Evolutionary conservation across 2,113 vertebrate species (phyloP).

Genomic region (Calidris pygmaea): DNA sequence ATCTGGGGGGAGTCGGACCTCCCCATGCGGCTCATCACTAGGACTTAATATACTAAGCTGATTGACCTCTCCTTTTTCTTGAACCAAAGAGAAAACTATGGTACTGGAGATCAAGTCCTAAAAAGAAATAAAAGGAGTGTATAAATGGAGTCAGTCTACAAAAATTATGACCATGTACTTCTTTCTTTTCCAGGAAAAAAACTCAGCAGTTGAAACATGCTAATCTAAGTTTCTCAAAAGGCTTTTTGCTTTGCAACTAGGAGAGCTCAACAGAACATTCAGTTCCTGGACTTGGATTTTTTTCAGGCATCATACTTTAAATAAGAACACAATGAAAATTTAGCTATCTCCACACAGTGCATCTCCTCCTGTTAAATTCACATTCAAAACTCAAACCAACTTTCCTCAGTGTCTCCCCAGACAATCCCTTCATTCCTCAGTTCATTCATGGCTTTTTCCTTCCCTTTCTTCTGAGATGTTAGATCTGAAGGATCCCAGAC

Average conservation of each 20-base stretch:
- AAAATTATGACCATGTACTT: neutral
- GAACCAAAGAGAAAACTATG: neutral
- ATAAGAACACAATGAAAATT: too few species aligned
- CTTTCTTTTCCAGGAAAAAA: neutral
- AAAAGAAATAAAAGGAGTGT: neutral
- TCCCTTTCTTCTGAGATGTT: neutral
- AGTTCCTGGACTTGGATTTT: neutral
- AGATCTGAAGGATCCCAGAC: neutral
- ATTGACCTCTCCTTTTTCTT: neutral
- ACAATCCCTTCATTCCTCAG: neutral
- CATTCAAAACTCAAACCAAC: neutral
- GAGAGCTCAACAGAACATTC: neutral
- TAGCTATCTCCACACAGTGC: neutral
- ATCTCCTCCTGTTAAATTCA: neutral
- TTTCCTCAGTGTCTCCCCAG: neutral
- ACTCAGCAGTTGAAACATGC: neutral
- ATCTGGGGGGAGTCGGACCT: neutral
- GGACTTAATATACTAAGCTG: neutral
- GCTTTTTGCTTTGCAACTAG: neutral
- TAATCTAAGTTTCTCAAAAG: neutral
- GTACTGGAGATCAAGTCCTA: neutral
- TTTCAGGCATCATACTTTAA: neutral
- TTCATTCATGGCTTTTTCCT: neutral
- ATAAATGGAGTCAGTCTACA: neutral
- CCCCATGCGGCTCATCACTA: accelerated